phyloP scores from a whole-genome alignment of 1,140 invertebrate genomes.

The Pogonus chalceus region DNA sequence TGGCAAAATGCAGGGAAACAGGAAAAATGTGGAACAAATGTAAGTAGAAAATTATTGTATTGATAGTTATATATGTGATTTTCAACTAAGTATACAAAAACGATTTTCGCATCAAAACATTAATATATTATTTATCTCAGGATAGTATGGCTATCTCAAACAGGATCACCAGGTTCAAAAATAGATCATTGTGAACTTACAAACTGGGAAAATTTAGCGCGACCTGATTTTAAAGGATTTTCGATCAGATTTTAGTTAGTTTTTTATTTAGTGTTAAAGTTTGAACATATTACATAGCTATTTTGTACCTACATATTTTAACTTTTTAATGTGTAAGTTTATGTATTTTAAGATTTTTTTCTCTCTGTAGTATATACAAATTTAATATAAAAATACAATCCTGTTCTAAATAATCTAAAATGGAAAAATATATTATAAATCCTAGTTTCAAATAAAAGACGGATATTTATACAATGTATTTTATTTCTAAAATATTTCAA shows the following conservation, averaged over 20 bases:
- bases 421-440: too few species aligned
- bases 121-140: conserved; percentile 38
- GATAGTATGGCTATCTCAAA: conserved; percentile 70
- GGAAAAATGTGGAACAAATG: conserved; percentile 71
- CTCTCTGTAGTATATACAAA: neutral
- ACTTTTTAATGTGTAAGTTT: too few species aligned
- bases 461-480: conserved; percentile 3
- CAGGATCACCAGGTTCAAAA: conserved; percentile 73
- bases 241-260: conserved; percentile 77
- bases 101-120: neutral
- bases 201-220: conserved; percentile 70
- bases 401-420: too few species aligned
- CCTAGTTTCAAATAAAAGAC: too few species aligned
- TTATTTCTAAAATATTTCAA: conserved; percentile 7
- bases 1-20: conserved; percentile 76
- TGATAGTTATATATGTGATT: too few species aligned
- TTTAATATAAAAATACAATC: too few species aligned
- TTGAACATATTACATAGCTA: too few species aligned
- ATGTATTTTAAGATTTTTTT: too few species aligned
- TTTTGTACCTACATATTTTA: too few species aligned
- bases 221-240: conserved; percentile 68
- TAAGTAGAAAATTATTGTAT: conserved; percentile 41
- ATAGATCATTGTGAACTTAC: conserved; percentile 72
- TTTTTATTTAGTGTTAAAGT: too few species aligned
- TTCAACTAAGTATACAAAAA: too few species aligned